Evolutionary conservation across 2,888 invertebrate species (phyloP).

Genomic region (Thymelicus lineola): DNA sequence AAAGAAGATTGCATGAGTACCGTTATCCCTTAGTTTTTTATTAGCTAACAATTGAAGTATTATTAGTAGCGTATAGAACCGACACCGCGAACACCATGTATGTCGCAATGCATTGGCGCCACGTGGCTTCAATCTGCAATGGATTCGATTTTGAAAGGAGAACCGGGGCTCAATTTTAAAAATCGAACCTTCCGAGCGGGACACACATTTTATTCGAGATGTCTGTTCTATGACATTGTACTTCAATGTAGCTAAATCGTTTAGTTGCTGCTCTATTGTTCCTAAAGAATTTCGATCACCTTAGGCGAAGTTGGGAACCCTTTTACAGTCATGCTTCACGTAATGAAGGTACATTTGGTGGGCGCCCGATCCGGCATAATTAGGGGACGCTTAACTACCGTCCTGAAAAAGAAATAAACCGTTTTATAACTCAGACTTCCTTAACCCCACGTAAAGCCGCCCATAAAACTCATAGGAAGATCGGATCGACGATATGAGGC

Average conservation of each 20-base stretch:
- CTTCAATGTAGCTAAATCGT: constrained; percentile 54
- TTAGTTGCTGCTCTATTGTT: constrained; percentile 15
- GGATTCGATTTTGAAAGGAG: too few species aligned
- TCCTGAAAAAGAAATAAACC: constrained; percentile 80
- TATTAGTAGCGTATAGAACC: too few species aligned
- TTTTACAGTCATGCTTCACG: constrained; percentile 42
- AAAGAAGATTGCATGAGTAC: constrained; percentile 57
- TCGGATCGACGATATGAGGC: constrained; percentile 83
- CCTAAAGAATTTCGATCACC: constrained; percentile 12
- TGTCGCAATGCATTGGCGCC: too few species aligned
- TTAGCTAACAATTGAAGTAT: too few species aligned
- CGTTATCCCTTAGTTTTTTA: constrained; percentile 61
- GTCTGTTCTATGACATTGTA: too few species aligned
- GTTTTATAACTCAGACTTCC: constrained; percentile 82
- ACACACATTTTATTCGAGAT: too few species aligned
- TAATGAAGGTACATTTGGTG: constrained; percentile 62
- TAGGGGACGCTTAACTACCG: constrained; percentile 67
- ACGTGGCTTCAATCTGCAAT: too few species aligned
- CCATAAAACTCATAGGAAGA: constrained; percentile 83
- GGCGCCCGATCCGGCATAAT: constrained; percentile 67
- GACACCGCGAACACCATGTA: too few species aligned
- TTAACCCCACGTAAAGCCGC: constrained; percentile 80
- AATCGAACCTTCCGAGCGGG: too few species aligned
- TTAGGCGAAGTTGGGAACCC: constrained; percentile 30
- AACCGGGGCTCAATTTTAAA: too few species aligned